Conservation (phyloP, 2,797 vertebrate species). For the Esox masquinongy region DNA sequence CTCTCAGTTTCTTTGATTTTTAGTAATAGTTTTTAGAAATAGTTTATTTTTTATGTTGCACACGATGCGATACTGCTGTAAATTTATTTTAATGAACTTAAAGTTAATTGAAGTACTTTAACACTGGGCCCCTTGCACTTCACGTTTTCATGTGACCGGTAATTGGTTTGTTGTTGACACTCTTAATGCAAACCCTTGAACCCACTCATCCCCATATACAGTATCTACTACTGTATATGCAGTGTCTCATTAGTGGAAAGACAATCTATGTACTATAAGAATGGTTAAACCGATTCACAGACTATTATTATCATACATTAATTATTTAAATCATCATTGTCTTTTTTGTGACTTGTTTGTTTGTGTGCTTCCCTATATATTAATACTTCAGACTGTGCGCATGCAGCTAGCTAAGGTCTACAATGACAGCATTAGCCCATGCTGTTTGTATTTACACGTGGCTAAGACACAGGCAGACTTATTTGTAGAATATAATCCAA, state of each 20-base stretch:
- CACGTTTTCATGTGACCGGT: not conserved
- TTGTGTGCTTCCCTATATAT: slow-evolving; percentile 29
- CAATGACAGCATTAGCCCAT: slow-evolving; percentile 61
- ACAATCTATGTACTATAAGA: slow-evolving; percentile 34
- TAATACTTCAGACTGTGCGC: too few relatives aligned
- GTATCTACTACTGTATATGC: not conserved
- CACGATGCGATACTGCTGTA: not conserved
- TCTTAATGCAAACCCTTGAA: not conserved
- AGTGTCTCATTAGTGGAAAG: not conserved
- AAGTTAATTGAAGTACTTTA: not conserved
- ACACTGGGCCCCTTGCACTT: not conserved
- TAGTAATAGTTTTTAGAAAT: slow-evolving; percentile 14
- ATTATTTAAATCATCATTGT: slow-evolving; percentile 67
- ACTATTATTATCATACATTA: slow-evolving; percentile 57
- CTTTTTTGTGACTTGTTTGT: slow-evolving; percentile 37
- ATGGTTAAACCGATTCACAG: slow-evolving; percentile 54
- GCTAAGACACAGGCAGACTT: slow-evolving; percentile 69
- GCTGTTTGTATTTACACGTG: slow-evolving; percentile 59
- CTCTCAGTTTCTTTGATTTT: slow-evolving; percentile 14
- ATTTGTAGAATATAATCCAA: slow-evolving; percentile 80
- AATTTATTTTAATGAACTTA: not conserved
- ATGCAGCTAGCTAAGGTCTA: slow-evolving; percentile 53
- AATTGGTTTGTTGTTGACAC: not conserved
- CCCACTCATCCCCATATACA: not conserved
- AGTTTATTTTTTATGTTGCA: not conserved